phyloP scores from a whole-genome alignment of 2,113 vertebrate species.

The Picathartes gymnocephalus region DNA sequence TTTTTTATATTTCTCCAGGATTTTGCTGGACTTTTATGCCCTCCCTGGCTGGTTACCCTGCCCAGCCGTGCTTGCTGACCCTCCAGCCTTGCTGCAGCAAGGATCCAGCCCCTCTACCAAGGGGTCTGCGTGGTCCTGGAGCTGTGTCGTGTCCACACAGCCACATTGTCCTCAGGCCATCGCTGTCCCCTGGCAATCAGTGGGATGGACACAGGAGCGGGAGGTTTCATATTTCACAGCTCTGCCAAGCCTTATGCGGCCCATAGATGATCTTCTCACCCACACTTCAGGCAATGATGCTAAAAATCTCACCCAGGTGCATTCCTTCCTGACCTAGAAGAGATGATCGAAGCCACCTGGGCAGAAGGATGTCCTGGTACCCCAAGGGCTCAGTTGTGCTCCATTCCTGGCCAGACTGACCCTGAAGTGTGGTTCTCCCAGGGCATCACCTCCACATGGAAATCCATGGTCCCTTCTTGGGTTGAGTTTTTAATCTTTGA shows the following conservation, averaged over 20 bases:
- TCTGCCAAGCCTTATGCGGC: neutral
- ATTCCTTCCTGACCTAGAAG: neutral
- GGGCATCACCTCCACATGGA: neutral
- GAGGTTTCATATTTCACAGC: neutral
- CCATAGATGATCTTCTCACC: neutral
- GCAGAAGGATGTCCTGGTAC: no score
- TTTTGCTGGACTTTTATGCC: neutral
- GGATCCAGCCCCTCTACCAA: neutral
- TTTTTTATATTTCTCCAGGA: neutral
- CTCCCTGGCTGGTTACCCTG: neutral
- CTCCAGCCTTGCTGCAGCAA: neutral
- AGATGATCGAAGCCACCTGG: accelerated
- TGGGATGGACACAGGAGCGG: neutral
- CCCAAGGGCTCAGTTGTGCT: neutral
- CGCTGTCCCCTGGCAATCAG: neutral
- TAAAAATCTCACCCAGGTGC: neutral
- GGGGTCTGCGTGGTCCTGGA: neutral
- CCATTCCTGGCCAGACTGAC: neutral
- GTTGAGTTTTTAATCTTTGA: neutral
- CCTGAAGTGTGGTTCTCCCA: neutral
- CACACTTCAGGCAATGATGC: neutral
- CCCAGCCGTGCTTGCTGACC: neutral
- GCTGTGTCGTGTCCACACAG: accelerated
- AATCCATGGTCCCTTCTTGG: neutral
- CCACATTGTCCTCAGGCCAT: accelerated